Conservation (phyloP, 2,888 invertebrate genomes). For the Chloromyia formosa region DNA sequence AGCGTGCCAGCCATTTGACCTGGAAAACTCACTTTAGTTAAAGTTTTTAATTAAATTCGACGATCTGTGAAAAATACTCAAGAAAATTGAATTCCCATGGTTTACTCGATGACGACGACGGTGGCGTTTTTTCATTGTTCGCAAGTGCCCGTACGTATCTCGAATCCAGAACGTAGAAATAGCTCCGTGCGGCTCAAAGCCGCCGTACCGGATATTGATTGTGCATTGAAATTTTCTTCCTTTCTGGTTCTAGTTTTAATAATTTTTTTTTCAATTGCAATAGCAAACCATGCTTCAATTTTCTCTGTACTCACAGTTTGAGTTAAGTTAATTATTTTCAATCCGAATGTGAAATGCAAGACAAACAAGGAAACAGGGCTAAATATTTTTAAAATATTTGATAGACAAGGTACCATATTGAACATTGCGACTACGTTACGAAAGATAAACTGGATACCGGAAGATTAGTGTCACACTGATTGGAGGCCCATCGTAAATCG, state of each 20-base stretch:
- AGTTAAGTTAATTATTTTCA: constrained; percentile 2
- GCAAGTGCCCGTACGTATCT: too few species aligned
- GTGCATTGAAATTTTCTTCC: not conserved
- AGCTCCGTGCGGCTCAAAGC: not conserved
- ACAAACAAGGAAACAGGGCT: too few species aligned
- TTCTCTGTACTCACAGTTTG: not conserved
- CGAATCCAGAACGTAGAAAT: not conserved
- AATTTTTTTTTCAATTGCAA: not conserved
- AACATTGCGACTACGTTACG: too few species aligned
- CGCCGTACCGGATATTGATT: not conserved
- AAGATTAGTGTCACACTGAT: too few species aligned
- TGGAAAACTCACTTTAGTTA: constrained; percentile 50
- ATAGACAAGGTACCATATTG: too few species aligned
- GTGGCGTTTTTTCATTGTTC: not conserved
- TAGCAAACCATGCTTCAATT: constrained; percentile 1
- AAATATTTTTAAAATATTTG: too few species aligned
- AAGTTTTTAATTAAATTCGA: constrained; percentile 51
- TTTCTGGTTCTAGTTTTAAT: not conserved
- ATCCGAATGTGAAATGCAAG: not conserved
- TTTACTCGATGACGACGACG: not conserved
- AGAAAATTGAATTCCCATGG: constrained; percentile 48
- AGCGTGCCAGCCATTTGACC: constrained; percentile 49
- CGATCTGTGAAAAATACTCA: constrained; percentile 50
- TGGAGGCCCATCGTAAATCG: too few species aligned
- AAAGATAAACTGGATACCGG: too few species aligned